Evolutionary conservation across 2,113 vertebrate species (phyloP), one percentile per base, ranked within the genome.

Genomic region (Oreochromis spilurus): DNA sequence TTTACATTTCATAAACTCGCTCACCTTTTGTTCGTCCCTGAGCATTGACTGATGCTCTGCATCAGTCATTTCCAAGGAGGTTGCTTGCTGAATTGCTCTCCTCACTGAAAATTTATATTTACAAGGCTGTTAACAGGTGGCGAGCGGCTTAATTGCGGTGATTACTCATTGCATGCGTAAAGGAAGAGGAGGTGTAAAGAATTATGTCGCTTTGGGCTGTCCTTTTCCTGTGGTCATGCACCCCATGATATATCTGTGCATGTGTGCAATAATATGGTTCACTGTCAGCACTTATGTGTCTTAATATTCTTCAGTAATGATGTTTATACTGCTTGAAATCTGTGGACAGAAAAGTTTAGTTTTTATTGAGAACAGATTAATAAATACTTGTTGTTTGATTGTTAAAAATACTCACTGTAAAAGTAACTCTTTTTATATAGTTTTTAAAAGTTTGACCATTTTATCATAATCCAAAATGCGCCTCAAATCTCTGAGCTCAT

Each of bases 111-210:
- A 97, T 97, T 97, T 98, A 98, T 98, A 98, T 98, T 98, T 98
- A 98, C 97, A 98, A 97, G 97, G 97, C 97, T 97, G 97, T 97
- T 98, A 99, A 98, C 98, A 98, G 98, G 97, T 98, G 98, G 97
- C 95, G 96, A 98, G 97, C 97, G 97, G 97, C 97, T 98, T 98
- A 98, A 98, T 98, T 97, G 97, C 94, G 97, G 97, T 98, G 98
- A 98, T 98, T 97, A 97, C 97, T 95, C 96, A 92, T 96, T 97
- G 97, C 97, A 95, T 96, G 97, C 96, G 97, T 93, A 96, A 97
- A 96, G 96, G 96, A 95, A 96, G 96, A 97, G 97, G 96, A 96
- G 97, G 84, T 89, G 77, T 70, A 80, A 70, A 88, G 45, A 84
- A 50, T 67, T 81, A 78, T 81, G 79, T 82, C 67, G 83, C 82